Percentiles rank a stretch among this genome's conserved stretches.
Conservation (phyloP, 1,140 invertebrate genomes). For the Lutraria rhynchaena region DNA sequence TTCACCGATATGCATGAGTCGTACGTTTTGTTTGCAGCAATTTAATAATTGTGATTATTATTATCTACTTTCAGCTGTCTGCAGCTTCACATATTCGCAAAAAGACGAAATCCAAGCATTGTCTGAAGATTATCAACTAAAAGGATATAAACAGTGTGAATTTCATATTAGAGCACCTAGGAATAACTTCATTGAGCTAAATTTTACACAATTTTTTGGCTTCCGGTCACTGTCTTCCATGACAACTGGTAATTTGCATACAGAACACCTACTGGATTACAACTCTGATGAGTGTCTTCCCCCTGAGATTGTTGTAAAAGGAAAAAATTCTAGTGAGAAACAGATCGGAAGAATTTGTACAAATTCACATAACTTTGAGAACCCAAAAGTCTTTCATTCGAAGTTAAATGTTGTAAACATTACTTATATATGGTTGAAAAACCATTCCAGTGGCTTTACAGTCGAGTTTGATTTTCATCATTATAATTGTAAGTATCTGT, state of each 20-base stretch:
- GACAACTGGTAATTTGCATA: conserved; percentile 50
- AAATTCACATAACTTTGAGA: conserved; percentile 61
- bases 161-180: conserved; percentile 67
- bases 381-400: conserved; percentile 72
- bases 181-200: conserved; percentile 66
- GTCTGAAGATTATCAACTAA: conserved; percentile 66
- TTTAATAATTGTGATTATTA: too few species aligned
- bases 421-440: conserved; percentile 68
- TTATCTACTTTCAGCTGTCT: conserved; percentile 69
- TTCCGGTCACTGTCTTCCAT: conserved; percentile 64
- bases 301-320: conserved; percentile 63
- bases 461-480: conserved; percentile 71
- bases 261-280: conserved; percentile 6
- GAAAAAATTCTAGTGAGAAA: conserved; percentile 47
- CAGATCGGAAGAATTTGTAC: conserved; percentile 65
- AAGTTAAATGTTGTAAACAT: conserved; percentile 70
- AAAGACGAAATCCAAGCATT: conserved; percentile 67
- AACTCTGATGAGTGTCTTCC: conserved; percentile 59
- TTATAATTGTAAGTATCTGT: conserved; percentile 67
- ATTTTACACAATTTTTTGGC: conserved; percentile 72
- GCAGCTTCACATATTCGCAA: conserved; percentile 74
- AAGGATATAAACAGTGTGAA: conserved; percentile 70
- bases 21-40: too few species aligned
- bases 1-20: too few species aligned
- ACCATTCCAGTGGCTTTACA: conserved; percentile 72